Base-by-base conservation (phyloP, 2,797 vertebrate species). In the Darevskia nairensis region DNA sequence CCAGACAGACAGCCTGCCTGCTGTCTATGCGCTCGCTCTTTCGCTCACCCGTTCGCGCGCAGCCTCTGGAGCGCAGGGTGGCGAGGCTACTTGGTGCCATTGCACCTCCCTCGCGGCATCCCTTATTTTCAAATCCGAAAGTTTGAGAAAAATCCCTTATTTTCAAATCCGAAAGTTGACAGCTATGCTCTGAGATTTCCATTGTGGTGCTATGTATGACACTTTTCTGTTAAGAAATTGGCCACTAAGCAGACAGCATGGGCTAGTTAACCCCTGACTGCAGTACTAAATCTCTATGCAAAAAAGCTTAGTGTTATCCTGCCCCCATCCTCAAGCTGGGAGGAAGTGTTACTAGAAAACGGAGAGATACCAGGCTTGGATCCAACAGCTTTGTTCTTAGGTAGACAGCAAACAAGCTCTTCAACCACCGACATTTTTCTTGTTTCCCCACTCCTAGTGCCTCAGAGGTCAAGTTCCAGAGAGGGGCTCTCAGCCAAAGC, bases 381-480 rank as follows among this genome's bases (percentile, higher is more conserved):
- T 89, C 69, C 89, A 91, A 91, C 91, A 3, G 0, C 41, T 25
- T 25, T 86, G 89, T 84, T 81, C 69, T 82, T 90, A 86, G 89
- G 87, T 93, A 86, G 93, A 86, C 29, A 81, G 78, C 81, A 94
- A 94, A 87, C 61, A 89, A 87, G 86, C 88, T 84, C 74, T 93
- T 87, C 85, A 76, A 55, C n/a, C 23, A 79, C 80, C 10, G 85
- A 8, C 61, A 87, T 74, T 81, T 87, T 32, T 61, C n/a, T 90
- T 88, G 68, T 80, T 91, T 90, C 88, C 77, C 74, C 78, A 72
- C 32, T 89, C 44, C 25, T 77, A 85, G 15, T 68, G 89, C 61
- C 84, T 87, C 79, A 76, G 80, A 89, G 85, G 79, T 92, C 69
- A 83, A 76, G 61, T 93, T 94, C 94, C 89, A 89, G 87, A 88